Evolutionary conservation across 2,888 invertebrate genomes (phyloP).

Genomic region (Strigamia transsilvanica): DNA sequence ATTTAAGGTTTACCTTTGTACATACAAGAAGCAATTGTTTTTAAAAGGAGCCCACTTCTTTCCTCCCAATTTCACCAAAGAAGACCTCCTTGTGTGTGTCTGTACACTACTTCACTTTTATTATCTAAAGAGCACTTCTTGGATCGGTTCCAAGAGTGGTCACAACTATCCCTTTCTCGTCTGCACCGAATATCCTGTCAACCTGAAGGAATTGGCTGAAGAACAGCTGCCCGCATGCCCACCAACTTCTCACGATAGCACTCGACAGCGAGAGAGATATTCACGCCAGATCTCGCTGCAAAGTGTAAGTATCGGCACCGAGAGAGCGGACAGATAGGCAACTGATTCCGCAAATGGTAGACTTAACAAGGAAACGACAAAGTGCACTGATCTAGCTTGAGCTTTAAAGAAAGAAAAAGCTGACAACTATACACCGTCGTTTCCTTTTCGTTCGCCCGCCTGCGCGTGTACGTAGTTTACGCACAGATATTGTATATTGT

Average conservation of each 20-base stretch:
- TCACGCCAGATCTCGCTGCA: conserved; percentile 30
- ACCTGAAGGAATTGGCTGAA: conserved; percentile 42
- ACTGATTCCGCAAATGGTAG: conserved; percentile 4
- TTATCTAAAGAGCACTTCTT: conserved; percentile 41
- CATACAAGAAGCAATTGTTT: conserved; percentile 8
- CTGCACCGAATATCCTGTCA: conserved; percentile 35
- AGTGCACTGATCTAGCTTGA: not conserved
- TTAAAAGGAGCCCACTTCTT: conserved; percentile 5
- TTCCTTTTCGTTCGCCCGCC: too few relatives aligned
- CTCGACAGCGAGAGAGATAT: conserved; percentile 12
- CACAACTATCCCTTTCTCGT: conserved; percentile 24
- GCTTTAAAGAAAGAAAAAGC: not conserved
- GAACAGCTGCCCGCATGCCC: conserved; percentile 37
- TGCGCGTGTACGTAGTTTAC: too few relatives aligned
- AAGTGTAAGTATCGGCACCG: not conserved
- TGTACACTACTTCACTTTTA: conserved; percentile 17
- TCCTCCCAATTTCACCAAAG: conserved; percentile 40
- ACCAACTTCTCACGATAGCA: conserved; percentile 39
- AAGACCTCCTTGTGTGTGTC: not conserved
- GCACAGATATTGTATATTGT: too few relatives aligned
- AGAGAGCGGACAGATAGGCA: not conserved
- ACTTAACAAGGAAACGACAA: not conserved
- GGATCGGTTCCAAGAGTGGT: conserved; percentile 35
- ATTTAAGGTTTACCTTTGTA: conserved; percentile 1
- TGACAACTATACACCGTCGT: not conserved